Conservation (phyloP, 2,888 invertebrate species). For the Heliconius charithonia region DNA sequence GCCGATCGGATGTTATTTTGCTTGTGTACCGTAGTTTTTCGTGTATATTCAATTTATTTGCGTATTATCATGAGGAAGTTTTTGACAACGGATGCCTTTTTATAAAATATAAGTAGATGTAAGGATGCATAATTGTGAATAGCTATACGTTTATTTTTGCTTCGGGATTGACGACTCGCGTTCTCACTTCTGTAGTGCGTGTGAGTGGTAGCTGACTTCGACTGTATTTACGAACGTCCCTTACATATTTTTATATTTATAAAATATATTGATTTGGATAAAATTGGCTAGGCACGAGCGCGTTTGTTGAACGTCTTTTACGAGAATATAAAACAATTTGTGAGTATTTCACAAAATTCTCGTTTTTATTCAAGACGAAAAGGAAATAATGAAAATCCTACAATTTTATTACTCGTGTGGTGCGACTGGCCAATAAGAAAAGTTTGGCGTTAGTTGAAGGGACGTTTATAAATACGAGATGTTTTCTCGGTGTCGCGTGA, state of each 20-base stretch:
- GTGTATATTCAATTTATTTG: constrained; percentile 70
- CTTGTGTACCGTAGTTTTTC: constrained; percentile 74
- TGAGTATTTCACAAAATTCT: background rate
- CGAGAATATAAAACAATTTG: background rate
- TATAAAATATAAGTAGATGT: constrained; percentile 78
- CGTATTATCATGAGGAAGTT: constrained; percentile 69
- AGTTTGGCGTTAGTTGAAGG: constrained; percentile 11
- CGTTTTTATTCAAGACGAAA: background rate
- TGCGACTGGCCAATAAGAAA: constrained; percentile 10
- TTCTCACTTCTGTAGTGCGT: constrained; percentile 61
- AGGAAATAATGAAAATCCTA: background rate
- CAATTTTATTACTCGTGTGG: background rate
- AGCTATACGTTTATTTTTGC: constrained; percentile 69
- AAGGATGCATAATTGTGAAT: constrained; percentile 76
- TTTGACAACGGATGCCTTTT: constrained; percentile 79
- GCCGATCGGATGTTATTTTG: constrained; percentile 68
- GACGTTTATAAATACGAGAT: constrained; percentile 24
- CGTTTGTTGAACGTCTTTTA: constrained; percentile 1
- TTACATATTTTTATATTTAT: constrained; percentile 26
- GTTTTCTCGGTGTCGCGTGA: constrained; percentile 52
- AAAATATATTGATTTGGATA: constrained; percentile 10
- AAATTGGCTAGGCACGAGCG: constrained; percentile 3
- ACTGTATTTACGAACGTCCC: constrained; percentile 37
- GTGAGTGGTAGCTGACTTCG: constrained; percentile 57
- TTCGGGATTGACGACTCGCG: constrained; percentile 64